Evolutionary conservation across 2,888 invertebrate genomes (phyloP).

Genomic region (Eilema griseolum): DNA sequence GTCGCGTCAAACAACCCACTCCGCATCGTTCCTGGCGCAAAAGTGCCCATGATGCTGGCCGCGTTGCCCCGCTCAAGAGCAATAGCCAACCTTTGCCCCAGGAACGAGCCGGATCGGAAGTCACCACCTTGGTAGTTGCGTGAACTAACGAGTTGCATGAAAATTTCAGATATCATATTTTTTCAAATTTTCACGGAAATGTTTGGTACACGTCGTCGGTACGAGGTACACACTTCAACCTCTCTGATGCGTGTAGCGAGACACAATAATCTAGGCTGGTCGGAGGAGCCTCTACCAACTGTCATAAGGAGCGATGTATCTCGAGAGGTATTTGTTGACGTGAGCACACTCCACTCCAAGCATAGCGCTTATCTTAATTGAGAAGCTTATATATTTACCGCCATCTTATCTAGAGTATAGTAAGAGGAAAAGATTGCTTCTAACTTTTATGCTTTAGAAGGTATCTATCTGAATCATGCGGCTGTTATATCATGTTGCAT

Average conservation of each 20-base stretch:
- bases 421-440: not conserved
- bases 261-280: not conserved
- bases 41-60: too few species aligned
- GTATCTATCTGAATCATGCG: not conserved
- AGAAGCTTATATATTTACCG: not conserved
- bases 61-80: too few species aligned
- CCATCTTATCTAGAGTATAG: not conserved
- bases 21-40: too few species aligned
- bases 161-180: too few species aligned
- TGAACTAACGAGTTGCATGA: too few species aligned
- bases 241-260: not conserved
- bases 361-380: constrained; percentile 1
- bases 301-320: not conserved
- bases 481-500: not conserved
- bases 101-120: too few species aligned
- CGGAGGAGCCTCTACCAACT: not conserved
- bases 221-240: not conserved
- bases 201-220: not conserved
- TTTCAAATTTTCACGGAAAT: not conserved
- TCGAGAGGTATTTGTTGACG: not conserved
- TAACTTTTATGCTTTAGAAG: not conserved
- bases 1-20: too few species aligned
- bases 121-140: too few species aligned
- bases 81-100: too few species aligned
- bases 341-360: too few species aligned